Conservation (phyloP, 2,888 invertebrate genomes). For the Callinectes sapidus region DNA sequence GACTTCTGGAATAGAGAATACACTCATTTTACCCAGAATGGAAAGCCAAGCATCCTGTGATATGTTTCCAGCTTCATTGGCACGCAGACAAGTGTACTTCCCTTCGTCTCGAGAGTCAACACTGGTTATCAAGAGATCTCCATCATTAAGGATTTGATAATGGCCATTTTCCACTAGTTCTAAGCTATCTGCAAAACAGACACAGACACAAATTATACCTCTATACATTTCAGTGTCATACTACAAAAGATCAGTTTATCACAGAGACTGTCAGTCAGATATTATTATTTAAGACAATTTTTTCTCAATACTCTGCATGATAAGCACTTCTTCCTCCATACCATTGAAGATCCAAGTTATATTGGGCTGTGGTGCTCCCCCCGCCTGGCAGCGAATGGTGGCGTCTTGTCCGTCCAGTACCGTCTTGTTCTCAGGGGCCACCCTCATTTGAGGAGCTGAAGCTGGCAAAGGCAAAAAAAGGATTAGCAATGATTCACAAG, state of each 20-base stretch:
- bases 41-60: conserved; percentile 88
- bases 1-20: conserved; percentile 55
- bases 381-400: conserved; percentile 89
- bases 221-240: not conserved
- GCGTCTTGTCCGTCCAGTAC: conserved; percentile 95
- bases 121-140: conserved; percentile 91
- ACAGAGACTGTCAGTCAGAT: not conserved
- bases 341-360: conserved; percentile 94
- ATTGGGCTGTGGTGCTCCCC: conserved; percentile 93
- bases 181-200: conserved; percentile 45
- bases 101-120: conserved; percentile 90
- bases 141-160: conserved; percentile 75
- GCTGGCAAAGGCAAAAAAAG: conserved; percentile 79
- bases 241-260: not conserved
- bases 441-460: conserved; percentile 90
- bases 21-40: conserved; percentile 84
- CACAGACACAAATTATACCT: not conserved
- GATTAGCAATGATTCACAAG: not conserved
- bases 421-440: conserved; percentile 89
- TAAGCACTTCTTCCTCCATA: conserved; percentile 76
- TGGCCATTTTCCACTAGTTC: conserved; percentile 64
- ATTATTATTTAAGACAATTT: not conserved
- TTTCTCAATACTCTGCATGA: not conserved
- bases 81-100: conserved; percentile 90
- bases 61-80: conserved; percentile 92